Percentiles rank a stretch among this genome's conserved stretches.
Conservation (phyloP, 2,797 vertebrate species). For the Myripristis jacobus region DNA sequence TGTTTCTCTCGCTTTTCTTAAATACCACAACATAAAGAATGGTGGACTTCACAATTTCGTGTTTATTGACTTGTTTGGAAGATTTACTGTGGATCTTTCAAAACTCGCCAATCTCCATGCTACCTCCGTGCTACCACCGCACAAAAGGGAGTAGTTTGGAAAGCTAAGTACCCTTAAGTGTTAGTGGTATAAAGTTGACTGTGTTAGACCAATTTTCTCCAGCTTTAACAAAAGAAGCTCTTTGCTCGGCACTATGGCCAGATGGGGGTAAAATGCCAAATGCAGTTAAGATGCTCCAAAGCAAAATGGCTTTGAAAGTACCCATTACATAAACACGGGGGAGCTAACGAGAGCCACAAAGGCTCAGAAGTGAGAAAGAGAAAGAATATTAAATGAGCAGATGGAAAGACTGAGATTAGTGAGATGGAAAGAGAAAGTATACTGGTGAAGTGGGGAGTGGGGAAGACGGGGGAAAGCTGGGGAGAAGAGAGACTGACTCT, state of each 20-base stretch:
- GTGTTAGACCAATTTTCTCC: slow-evolving; percentile 42
- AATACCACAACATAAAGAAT: neutral
- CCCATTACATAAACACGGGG: slow-evolving; percentile 48
- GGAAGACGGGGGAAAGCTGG: slow-evolving; percentile 10
- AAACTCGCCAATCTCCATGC: neutral
- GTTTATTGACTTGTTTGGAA: slow-evolving; percentile 37
- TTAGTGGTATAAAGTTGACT: slow-evolving; percentile 25
- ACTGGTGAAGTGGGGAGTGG: slow-evolving; percentile 19
- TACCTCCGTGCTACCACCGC: slow-evolving; percentile 33
- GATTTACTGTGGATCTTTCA: slow-evolving; percentile 24
- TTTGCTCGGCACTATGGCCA: neutral
- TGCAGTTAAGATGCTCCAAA: slow-evolving; percentile 36
- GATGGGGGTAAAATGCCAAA: slow-evolving; percentile 48
- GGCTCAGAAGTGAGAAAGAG: slow-evolving; percentile 32
- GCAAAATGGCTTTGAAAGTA: slow-evolving; percentile 45
- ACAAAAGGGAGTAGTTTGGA: slow-evolving; percentile 34
- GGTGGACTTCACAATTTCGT: neutral
- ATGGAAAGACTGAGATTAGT: slow-evolving; percentile 45
- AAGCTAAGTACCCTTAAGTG: slow-evolving; percentile 51
- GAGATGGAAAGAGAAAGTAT: slow-evolving; percentile 41
- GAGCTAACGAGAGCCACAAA: slow-evolving; percentile 52
- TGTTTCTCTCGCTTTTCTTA: neutral
- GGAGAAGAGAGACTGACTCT: neutral
- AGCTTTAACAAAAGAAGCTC: slow-evolving; percentile 44
- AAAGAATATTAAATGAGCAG: slow-evolving; percentile 34